Conservation (phyloP, 2,888 invertebrate genomes). For the Argynnis bischoffii region DNA sequence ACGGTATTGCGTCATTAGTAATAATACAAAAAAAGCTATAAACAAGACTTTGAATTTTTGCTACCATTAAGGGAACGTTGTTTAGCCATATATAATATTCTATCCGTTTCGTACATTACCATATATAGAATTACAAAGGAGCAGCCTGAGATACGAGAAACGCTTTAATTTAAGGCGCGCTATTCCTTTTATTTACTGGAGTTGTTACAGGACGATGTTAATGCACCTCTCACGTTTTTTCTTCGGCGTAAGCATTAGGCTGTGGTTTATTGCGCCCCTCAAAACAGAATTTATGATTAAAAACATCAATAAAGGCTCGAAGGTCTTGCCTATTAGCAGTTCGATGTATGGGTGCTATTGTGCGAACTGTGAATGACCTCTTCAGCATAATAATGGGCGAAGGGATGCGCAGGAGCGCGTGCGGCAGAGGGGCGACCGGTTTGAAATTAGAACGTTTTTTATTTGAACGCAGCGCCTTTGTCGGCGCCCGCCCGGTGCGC, state of each 20-base stretch:
- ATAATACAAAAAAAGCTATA: constrained; percentile 21
- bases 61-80: constrained; percentile 26
- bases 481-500: constrained; percentile 79
- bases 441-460: constrained; percentile 82
- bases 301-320: constrained; percentile 51
- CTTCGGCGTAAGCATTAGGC: constrained; percentile 41
- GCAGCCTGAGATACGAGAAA: constrained; percentile 32
- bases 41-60: constrained; percentile 21
- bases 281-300: constrained; percentile 45
- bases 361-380: constrained; percentile 82
- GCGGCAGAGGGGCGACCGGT: constrained; percentile 75
- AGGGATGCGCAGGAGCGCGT: constrained; percentile 81
- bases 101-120: constrained; percentile 33
- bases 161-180: constrained; percentile 35
- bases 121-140: constrained; percentile 39
- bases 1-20: constrained; percentile 26
- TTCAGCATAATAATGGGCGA: constrained; percentile 78
- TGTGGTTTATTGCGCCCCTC: constrained; percentile 41
- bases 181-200: constrained; percentile 36
- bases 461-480: constrained; percentile 68
- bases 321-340: constrained; percentile 65
- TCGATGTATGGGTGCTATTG: constrained; percentile 69
- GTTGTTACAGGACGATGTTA: constrained; percentile 41
- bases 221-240: constrained; percentile 45
- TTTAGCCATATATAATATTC: constrained; percentile 29